Percentiles rank a stretch among this genome's conserved stretches.
Evolutionary conservation across 2,113 vertebrate genomes (phyloP).

Genomic region (Taxidea taxus): DNA sequence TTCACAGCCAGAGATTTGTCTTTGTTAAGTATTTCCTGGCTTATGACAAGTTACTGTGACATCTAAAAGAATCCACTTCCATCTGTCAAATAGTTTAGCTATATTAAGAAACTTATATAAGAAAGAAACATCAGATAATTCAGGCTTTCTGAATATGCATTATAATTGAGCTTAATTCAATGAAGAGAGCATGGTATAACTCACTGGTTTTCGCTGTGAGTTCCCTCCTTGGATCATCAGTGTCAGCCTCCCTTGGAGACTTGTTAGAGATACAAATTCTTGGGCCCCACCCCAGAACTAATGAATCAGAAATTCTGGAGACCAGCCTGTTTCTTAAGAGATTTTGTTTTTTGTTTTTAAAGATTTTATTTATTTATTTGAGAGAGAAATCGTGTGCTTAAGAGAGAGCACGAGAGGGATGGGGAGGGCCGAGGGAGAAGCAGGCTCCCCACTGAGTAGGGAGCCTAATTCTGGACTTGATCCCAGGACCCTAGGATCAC

Average conservation of each 20-base stretch:
- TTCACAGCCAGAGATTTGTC: constrained; percentile 39
- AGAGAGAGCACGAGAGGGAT: no score
- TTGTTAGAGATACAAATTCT: neutral
- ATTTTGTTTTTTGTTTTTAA: neutral
- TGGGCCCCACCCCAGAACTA: neutral
- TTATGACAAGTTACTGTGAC: constrained; percentile 49
- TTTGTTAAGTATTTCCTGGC: constrained; percentile 52
- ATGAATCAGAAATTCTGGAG: constrained; percentile 25
- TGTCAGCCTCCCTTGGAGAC: neutral
- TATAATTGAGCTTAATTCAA: neutral
- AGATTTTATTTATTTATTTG: no score
- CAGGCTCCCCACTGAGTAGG: no score
- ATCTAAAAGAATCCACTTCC: constrained; percentile 31
- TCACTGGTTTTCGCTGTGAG: neutral
- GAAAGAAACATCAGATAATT: constrained; percentile 22
- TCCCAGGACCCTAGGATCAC: no score
- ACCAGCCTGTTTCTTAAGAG: neutral
- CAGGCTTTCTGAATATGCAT: constrained; percentile 18
- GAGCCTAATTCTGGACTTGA: no score
- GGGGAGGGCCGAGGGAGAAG: no score
- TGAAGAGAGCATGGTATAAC: neutral
- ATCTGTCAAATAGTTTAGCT: constrained; percentile 53
- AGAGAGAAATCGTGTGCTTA: no score
- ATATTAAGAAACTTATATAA: constrained; percentile 48
- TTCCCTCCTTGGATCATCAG: neutral